Percentiles rank a stretch among this genome's conserved stretches.
Conservation (phyloP, 2,888 invertebrate genomes). For the Eupithecia dodoneata region DNA sequence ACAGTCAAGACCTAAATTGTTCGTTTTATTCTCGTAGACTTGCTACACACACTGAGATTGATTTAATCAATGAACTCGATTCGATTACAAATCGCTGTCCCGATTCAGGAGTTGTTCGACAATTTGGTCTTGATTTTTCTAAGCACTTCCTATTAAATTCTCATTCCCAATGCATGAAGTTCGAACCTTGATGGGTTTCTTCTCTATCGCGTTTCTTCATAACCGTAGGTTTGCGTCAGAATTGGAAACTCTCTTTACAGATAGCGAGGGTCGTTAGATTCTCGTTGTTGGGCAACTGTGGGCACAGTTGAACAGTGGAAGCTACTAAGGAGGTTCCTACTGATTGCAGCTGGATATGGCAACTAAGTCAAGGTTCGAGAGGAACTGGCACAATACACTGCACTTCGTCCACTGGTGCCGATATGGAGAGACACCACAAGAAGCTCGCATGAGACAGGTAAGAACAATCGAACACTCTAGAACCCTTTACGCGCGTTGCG, state of each 20-base stretch:
- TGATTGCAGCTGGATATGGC: conserved; percentile 85
- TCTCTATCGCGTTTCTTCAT: conserved; percentile 61
- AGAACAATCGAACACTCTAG: conserved; percentile 47
- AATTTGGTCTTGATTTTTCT: conserved; percentile 45
- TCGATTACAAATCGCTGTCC: conserved; percentile 53
- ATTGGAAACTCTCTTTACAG: conserved; percentile 84
- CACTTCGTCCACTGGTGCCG: conserved; percentile 89
- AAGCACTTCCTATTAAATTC: conserved; percentile 20
- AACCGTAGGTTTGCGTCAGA: conserved; percentile 77
- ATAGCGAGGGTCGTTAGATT: conserved; percentile 79
- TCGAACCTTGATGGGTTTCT: conserved; percentile 60
- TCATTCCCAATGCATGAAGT: conserved; percentile 57
- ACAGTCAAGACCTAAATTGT: conserved; percentile 39
- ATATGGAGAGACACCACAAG: conserved; percentile 87
- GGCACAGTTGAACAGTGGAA: conserved; percentile 72
- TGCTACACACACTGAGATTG: conserved; percentile 33
- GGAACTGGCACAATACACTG: conserved; percentile 87
- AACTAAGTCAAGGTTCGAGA: conserved; percentile 83
- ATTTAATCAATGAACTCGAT: conserved; percentile 48
- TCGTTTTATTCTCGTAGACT: conserved; percentile 22
- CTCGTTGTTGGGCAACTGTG: conserved; percentile 75
- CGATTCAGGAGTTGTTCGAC: conserved; percentile 45
- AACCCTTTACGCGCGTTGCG: conserved; percentile 49
- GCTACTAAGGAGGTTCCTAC: conserved; percentile 82
- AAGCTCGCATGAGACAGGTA: conserved; percentile 88